These are phyloP conservation scores for Calephelis virginiensis DNA, from an alignment of 1,140 invertebrate species.

Conservation along the genomic window DNA sequence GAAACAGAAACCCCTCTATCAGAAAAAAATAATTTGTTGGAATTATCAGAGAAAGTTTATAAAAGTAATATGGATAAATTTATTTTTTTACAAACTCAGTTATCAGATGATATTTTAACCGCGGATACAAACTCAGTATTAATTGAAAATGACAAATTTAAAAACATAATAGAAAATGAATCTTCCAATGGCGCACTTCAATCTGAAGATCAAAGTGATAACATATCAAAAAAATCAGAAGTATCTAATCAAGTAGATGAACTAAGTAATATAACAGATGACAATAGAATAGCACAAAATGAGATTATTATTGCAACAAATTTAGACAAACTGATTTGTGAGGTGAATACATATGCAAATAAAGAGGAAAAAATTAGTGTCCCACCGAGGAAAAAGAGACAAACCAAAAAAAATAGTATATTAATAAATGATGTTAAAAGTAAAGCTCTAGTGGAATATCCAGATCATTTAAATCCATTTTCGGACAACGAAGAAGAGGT, in stretches of 20 bases:
- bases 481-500: conserved; percentile 78
- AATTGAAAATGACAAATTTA: conserved; percentile 8
- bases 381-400: conserved; percentile 66
- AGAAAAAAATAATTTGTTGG: conserved; percentile 39
- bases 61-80: conserved; percentile 66
- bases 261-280: conserved; percentile 66
- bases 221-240: conserved; percentile 27
- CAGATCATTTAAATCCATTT: conserved; percentile 89
- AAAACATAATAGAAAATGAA: background rate
- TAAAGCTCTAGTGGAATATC: conserved; percentile 78
- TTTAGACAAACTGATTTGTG: conserved; percentile 28
- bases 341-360: conserved; percentile 28
- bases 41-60: conserved; percentile 56
- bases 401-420: conserved; percentile 37
- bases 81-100: conserved; percentile 71
- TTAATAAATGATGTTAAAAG: conserved; percentile 26
- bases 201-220: conserved; percentile 17
- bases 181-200: conserved; percentile 15
- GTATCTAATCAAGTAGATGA: conserved; percentile 43
- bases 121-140: conserved; percentile 10
- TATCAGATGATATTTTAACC: conserved; percentile 43
- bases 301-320: conserved; percentile 29
- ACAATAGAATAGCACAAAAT: conserved; percentile 60
- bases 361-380: conserved; percentile 58
- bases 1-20: conserved; percentile 25